These are phyloP conservation scores for Cabera pusaria DNA, from an alignment of 2,888 invertebrate genomes.

Conservation along the genomic window DNA sequence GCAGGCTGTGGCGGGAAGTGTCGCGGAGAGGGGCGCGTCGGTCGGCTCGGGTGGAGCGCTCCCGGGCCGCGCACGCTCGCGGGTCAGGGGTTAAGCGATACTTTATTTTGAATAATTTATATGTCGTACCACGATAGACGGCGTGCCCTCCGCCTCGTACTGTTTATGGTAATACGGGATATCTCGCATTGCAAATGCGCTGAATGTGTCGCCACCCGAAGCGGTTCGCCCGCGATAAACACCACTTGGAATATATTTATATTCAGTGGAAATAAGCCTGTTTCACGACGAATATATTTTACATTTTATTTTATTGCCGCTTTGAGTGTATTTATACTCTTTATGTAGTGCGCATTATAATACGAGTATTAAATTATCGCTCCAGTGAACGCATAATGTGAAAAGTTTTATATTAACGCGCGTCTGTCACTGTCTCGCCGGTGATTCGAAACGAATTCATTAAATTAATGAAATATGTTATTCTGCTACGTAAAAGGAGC, in stretches of 20 bases:
- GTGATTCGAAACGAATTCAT: constrained; percentile 23
- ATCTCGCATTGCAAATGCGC: constrained; percentile 82
- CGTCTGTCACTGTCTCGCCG: constrained; percentile 10
- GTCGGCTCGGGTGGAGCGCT: constrained; percentile 32
- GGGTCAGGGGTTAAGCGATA: constrained; percentile 81
- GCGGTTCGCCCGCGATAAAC: constrained; percentile 66
- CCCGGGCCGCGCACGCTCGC: constrained; percentile 36
- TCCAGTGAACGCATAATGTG: constrained; percentile 20
- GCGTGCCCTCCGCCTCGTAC: constrained; percentile 79
- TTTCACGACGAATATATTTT: constrained; percentile 54
- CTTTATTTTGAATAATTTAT: constrained; percentile 84
- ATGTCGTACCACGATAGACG: constrained; percentile 80
- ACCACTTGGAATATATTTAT: constrained; percentile 55
- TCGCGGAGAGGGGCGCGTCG: constrained; percentile 11
- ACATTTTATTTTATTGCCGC: constrained; percentile 44
- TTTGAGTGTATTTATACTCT: constrained; percentile 30
- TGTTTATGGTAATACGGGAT: constrained; percentile 81
- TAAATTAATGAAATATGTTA: constrained; percentile 31
- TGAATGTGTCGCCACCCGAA: constrained; percentile 77
- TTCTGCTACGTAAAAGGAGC: constrained; percentile 20
- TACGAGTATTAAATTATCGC: constrained; percentile 20
- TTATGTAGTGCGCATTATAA: constrained; percentile 28
- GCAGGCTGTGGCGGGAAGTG: constrained; percentile 31
- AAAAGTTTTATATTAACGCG: constrained; percentile 20
- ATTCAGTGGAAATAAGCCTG: constrained; percentile 52